Conservation (phyloP, 64 coral and sea anemone genomes). For the Montipora capricornis region DNA sequence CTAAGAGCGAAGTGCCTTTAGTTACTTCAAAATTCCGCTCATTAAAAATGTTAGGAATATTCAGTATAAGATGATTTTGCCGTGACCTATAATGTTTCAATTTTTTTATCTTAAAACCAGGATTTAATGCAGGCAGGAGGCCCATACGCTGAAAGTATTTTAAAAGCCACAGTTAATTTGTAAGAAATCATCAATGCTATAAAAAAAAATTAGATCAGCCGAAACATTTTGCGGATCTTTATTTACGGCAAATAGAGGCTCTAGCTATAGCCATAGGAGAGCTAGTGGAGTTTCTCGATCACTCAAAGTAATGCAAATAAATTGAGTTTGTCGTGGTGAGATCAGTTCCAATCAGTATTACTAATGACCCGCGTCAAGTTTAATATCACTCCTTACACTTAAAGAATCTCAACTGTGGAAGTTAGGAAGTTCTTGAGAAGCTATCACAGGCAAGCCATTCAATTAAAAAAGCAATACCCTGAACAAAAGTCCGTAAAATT, state of each 20-base stretch:
- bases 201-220: neutral
- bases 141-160: neutral
- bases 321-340: no score
- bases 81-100: neutral
- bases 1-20: neutral
- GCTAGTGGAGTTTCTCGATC: neutral
- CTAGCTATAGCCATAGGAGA: no score
- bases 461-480: neutral
- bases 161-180: conserved; percentile 36
- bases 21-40: neutral
- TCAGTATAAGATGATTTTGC: neutral
- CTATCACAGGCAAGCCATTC: neutral
- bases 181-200: conserved; percentile 20
- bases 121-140: conserved; percentile 29
- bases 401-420: neutral
- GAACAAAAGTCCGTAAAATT: neutral
- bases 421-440: neutral
- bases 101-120: conserved; percentile 5
- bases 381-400: no score
- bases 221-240: neutral
- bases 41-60: neutral
- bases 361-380: no score
- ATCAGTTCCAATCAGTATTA: no score
- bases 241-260: neutral
- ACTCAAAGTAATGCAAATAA: no score